These are phyloP conservation scores for Dioctria rufipes DNA, from an alignment of 2,888 invertebrate species.

Conservation along the genomic window DNA sequence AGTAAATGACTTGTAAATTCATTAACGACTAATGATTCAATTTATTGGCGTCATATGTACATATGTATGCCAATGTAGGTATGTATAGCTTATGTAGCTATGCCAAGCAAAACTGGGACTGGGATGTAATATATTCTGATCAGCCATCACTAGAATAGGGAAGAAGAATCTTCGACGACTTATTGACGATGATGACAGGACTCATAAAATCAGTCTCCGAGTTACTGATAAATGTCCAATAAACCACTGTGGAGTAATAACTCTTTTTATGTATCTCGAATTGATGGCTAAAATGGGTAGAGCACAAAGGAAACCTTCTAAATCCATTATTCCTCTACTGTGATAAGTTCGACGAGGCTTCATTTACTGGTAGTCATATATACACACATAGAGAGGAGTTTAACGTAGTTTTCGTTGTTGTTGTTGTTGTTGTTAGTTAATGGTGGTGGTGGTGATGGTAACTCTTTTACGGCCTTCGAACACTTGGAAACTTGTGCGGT, in stretches of 20 bases:
- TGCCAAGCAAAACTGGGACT: background rate
- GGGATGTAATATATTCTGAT: conserved; percentile 3
- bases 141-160: background rate
- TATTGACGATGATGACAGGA: conserved; percentile 28
- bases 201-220: conserved; percentile 48
- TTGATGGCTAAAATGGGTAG: background rate
- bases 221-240: conserved; percentile 43
- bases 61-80: no score
- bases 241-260: conserved; percentile 43
- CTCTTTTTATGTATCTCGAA: conserved; percentile 28
- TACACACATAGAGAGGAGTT: no score
- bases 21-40: conserved; percentile 56
- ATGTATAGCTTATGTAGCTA: background rate
- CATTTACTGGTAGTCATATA: no score
- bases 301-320: background rate
- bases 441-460: conserved; percentile 1
- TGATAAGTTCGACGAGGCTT: background rate
- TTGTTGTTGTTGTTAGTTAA: background rate
- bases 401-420: no score
- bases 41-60: conserved; percentile 37
- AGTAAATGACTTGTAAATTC: conserved; percentile 56
- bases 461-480: conserved; percentile 27
- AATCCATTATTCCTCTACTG: background rate
- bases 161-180: conserved; percentile 1
- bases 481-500: conserved; percentile 17